Evolutionary conservation across 2,797 vertebrate genomes (phyloP), one percentile per base, ranked within the genome.

Genomic region (Coendou prehensilis): DNA sequence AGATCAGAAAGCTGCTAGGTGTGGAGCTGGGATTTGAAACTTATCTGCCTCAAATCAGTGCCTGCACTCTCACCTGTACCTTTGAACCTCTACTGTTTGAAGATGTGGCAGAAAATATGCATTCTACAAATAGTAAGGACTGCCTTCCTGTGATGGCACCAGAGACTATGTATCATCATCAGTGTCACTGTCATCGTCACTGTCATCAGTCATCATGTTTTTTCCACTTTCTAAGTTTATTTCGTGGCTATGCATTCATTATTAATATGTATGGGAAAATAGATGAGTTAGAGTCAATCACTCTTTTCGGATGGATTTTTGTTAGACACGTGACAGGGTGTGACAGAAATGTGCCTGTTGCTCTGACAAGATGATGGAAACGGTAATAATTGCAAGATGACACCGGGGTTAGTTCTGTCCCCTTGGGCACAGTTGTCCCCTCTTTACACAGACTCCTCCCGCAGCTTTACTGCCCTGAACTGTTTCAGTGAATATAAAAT

Each of bases 301-400:
- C 9, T 47, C 33, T 85, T 92, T 94, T 78, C 37, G 3, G 87
- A 82, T 61, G 22, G 17, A 69, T 80, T 63, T 61, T 94, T 87
- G 45, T 26, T 61, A 89, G 37, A 28, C 20, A 5, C 22, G 20
- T 23, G 63, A 86, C 14, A 30, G 37, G 2, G 78, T 64, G 26
- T 50, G 69, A 26, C 7, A 45, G 80, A 69, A 67, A 8, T 33
- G 41, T 17, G 45, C 41, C 13, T 45, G 5, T 20, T 84, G 22
- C 20, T 91, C n/a, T 71, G 37, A 87, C 56, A 50, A 61, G 26
- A 22, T 73, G 33, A 89, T 71, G 47, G 50, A 67, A 56, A 17
- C 5, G 8, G 4, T 33, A 2, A 81, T 11, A 14, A 69, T 61
- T 67, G 28, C 4, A 23, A 37, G 37, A 59, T 22, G 4, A 41